Evolutionary conservation across 2,888 invertebrate genomes (phyloP), one percentile per base, ranked within the genome.

Genomic region (Tenthredo distinguenda): DNA sequence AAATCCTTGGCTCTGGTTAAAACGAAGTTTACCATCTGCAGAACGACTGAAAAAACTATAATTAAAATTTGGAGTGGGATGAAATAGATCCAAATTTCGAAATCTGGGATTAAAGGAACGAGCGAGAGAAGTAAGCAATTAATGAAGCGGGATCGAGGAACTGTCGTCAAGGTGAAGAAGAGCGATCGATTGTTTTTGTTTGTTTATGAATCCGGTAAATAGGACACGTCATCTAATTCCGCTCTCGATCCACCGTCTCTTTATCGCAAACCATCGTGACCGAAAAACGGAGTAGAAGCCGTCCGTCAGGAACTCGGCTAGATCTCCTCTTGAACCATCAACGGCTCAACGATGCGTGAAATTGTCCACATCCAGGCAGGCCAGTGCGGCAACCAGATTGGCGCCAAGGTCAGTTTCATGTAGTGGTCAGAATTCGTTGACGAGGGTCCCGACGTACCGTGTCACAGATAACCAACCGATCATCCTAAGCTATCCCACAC

Each of bases 381-480:
- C 86, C 98, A 98, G 94, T 98, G 98, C 93, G 98, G 98, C 88
- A 98, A 98, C 94, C 97, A 97, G 94, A 97, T 97, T 92, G 97
- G 97, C 88, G 95, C 96, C 76, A 96, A 96, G 95, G 96, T 96
- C 92, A 94, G 91, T 89, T 85, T 50, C 55, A 55, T 77, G 55
- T 71, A 43, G 62, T 12, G n/a, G 85, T 65, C 7, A 68, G 85
- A 47, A 79, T 72, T 62, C 37, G 81, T 58, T 34, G 21, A 34
- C 37, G 81, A 58, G 50, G 31, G 50, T 31, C 10, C 50, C 74
- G 74, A 21, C 47, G 26, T 21, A 55, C 15, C 55, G 26, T 55
- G 37, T 62, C 31, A 40, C 21, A 7, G 62, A 37, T 81, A 62
- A 58, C 58, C 62, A 62, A 40, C 34, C 58, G 77, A 77, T 68